Conservation (phyloP, 2,113 vertebrate species). For the Thamnaconus septentrionalis region DNA sequence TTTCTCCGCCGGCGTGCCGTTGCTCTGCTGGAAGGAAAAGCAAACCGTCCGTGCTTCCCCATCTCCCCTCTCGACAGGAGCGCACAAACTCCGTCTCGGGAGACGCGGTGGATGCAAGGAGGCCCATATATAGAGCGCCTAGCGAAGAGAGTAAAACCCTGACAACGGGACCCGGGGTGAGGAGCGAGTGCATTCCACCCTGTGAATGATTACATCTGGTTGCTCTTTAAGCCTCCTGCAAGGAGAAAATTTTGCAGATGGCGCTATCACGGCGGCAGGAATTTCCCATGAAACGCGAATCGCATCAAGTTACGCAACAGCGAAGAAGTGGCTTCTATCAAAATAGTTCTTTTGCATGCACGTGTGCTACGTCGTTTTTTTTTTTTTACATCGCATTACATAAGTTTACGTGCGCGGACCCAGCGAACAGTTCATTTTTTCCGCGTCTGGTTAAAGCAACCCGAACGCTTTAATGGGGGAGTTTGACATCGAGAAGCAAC, state of each 20-base stretch:
- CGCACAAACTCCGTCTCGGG: slow-evolving; percentile 23
- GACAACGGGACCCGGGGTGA: slow-evolving; percentile 8
- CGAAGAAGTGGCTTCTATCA: no score
- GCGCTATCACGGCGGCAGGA: slow-evolving; percentile 10
- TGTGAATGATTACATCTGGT: slow-evolving; percentile 40
- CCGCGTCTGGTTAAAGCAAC: no score
- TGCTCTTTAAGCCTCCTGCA: slow-evolving; percentile 18
- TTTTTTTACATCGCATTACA: no score
- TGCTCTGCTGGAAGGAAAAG: slow-evolving; percentile 50
- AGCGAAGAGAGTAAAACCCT: no score
- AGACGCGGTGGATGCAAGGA: background rate
- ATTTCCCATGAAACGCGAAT: slow-evolving; percentile 33
- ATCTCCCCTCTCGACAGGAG: background rate
- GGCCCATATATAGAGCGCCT: no score
- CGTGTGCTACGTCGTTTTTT: no score
- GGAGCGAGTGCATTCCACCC: slow-evolving; percentile 40
- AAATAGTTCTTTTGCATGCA: no score
- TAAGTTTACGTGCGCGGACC: no score
- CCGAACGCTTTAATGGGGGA: no score
- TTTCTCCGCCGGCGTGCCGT: slow-evolving; percentile 30
- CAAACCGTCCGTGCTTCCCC: slow-evolving; percentile 20
- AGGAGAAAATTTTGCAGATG: slow-evolving; percentile 30
- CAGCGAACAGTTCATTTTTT: no score
- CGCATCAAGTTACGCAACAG: no score
- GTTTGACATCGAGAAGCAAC: no score